Conservation (phyloP, 1,140 invertebrate genomes). For the Aphelenchoides besseyi region DNA sequence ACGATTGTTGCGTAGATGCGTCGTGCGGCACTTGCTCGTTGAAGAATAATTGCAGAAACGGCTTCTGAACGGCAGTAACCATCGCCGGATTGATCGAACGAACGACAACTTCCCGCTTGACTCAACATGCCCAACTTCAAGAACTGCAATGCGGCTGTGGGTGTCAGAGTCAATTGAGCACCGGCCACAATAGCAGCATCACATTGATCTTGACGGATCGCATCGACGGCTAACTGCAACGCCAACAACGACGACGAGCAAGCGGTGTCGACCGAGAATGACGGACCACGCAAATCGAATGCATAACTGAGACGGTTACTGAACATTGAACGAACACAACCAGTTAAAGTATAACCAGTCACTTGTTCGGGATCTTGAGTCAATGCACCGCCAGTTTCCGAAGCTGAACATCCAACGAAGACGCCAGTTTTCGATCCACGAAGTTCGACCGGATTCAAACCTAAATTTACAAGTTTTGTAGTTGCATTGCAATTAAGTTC, state of each 20-base stretch:
- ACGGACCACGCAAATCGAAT: constrained; percentile 81
- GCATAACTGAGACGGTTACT: constrained; percentile 89
- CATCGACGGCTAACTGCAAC: constrained; percentile 75
- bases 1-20: constrained; percentile 81
- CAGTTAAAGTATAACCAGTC: constrained; percentile 86
- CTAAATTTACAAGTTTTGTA: constrained; percentile 64
- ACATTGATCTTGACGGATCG: constrained; percentile 79
- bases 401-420: constrained; percentile 63
- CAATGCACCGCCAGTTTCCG: constrained; percentile 74
- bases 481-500: constrained; percentile 11
- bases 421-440: constrained; percentile 63
- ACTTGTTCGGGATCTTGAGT: constrained; percentile 71
- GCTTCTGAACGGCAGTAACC: constrained; percentile 90
- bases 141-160: constrained; percentile 84
- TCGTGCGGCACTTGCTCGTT: constrained; percentile 73
- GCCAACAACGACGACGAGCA: constrained; percentile 88
- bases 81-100: constrained; percentile 81
- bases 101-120: constrained; percentile 81
- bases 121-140: constrained; percentile 84
- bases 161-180: constrained; percentile 78
- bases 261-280: constrained; percentile 86
- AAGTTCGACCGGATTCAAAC: constrained; percentile 69
- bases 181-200: constrained; percentile 89
- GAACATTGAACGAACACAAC: constrained; percentile 89
- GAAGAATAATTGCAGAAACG: constrained; percentile 75